Base-by-base conservation (phyloP, 2,113 vertebrate genomes). In the Scytalopus superciliaris region DNA sequence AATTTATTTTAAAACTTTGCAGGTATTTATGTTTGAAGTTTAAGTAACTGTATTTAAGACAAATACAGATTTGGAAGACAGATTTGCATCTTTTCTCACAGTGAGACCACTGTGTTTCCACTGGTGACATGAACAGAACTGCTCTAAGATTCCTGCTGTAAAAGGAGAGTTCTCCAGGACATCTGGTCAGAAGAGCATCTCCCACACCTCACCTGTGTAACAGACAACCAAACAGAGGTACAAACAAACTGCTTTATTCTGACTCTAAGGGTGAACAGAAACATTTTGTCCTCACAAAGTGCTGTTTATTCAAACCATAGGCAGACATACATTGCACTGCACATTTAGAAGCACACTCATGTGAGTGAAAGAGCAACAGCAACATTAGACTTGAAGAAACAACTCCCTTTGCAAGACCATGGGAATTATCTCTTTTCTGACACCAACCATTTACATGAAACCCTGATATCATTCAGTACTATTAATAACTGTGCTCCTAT, bases 141-240 rank as follows among this genome's bases (percentile, higher is more conserved):
- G 6, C 19, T 28, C 1, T 11, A 21, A 53, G 55, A 42, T 30
- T 30, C 19, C 76, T 63, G 42, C 47, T 63, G n/a, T 10, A 47
- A 67, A 73, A 78, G 37, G 59, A 73, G 28, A 18, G 12, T 14
- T 42, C 40, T 42, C 40, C 40, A 42, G 40, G 14, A 42, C 14
- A 42, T 42, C 40, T 42, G 40, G 40, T 42, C 40, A 42, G 40
- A 14, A 14, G 40, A 42, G 14, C 40, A 2, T 16, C 55, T 45
- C 2, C 0, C 37, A 40, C 25, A 37, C 10, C 16, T 72, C 9
- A 19, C 19, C 21, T 40, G 11, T 1, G 0, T 19, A 49, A 47
- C n/a, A 68, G 6, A n/a, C 10, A 81, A 10, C 24, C 31, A 73
- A 35, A 4, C 14, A n/a, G 1, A 37, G 19, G 9, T 47, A 39